These are phyloP conservation scores for Desmophyllum pertusum DNA, from an alignment of 92 coral and sea anemone genomes.

Conservation along the genomic window DNA sequence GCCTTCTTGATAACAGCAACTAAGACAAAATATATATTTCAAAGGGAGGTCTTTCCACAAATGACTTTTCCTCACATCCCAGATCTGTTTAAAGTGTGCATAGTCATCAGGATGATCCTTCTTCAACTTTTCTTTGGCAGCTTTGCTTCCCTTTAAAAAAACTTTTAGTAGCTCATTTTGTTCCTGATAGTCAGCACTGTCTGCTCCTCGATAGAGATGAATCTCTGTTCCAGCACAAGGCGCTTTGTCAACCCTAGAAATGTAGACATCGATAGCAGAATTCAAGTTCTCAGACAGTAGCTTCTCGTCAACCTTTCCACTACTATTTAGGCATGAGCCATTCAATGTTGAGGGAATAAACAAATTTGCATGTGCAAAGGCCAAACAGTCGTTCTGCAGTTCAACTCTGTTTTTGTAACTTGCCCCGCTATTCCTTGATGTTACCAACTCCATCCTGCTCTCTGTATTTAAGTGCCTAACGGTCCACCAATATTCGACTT, in stretches of 20 bases:
- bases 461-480: constrained; percentile 5
- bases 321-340: constrained; percentile 34
- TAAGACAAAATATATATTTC: constrained; percentile 43
- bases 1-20: constrained; percentile 22
- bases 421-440: constrained; percentile 20
- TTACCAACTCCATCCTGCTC: too few species aligned
- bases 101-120: constrained; percentile 43
- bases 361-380: constrained; percentile 26
- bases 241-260: constrained; percentile 22
- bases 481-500: constrained; percentile 62
- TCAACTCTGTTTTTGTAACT: constrained; percentile 37
- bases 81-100: constrained; percentile 50
- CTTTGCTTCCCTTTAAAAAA: constrained; percentile 48
- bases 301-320: constrained; percentile 41
- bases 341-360: constrained; percentile 34
- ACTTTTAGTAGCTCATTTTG: constrained; percentile 12
- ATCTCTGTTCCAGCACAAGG: constrained; percentile 38
- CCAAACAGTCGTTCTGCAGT: constrained; percentile 45
- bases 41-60: neutral
- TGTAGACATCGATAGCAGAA: constrained; percentile 44
- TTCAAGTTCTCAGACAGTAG: constrained; percentile 35
- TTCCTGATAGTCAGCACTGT: constrained; percentile 18
- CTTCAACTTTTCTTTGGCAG: constrained; percentile 48
- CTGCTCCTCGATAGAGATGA: constrained; percentile 39
- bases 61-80: constrained; percentile 62